phyloP scores from a whole-genome alignment of 2,113 vertebrate species.

The Ciconia boyciana region DNA sequence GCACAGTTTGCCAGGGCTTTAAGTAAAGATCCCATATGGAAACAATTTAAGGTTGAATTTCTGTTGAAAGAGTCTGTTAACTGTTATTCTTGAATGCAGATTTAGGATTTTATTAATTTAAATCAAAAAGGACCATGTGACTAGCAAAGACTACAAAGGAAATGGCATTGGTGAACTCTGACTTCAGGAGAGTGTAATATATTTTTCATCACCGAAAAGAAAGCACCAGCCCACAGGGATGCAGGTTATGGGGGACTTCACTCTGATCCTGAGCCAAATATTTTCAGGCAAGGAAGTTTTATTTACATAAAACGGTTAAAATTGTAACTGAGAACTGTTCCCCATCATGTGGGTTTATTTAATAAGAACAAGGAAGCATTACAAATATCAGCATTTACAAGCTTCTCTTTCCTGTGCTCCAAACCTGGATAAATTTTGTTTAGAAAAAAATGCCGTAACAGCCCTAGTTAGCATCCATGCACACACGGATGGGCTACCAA shows the following conservation, averaged over 20 bases:
- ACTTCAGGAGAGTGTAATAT: constrained; percentile 67
- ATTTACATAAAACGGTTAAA: constrained; percentile 69
- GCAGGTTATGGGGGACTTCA: constrained; percentile 64
- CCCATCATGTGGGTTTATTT: constrained; percentile 36
- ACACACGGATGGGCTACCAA: background rate
- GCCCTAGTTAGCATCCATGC: background rate
- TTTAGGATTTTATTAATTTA: constrained; percentile 72
- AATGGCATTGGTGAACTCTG: constrained; percentile 59
- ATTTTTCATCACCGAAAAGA: constrained; percentile 69
- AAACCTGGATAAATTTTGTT: background rate
- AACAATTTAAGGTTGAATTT: constrained; percentile 68
- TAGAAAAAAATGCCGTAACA: background rate
- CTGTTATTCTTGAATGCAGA: constrained; percentile 63
- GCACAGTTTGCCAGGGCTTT: constrained; percentile 43
- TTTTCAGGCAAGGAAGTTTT: constrained; percentile 67
- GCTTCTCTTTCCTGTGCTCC: background rate
- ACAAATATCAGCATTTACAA: constrained; percentile 29
- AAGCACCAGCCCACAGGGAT: constrained; percentile 68
- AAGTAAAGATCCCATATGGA: constrained; percentile 59
- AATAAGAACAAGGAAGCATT: constrained; percentile 46
- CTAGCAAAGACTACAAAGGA: constrained; percentile 71
- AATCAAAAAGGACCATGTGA: constrained; percentile 65
- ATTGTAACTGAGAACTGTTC: constrained; percentile 52
- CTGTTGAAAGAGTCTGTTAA: constrained; percentile 59
- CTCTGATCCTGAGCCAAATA: constrained; percentile 72